Conservation (phyloP, 2,797 vertebrate species). For the Pantherophis vulpinus region DNA sequence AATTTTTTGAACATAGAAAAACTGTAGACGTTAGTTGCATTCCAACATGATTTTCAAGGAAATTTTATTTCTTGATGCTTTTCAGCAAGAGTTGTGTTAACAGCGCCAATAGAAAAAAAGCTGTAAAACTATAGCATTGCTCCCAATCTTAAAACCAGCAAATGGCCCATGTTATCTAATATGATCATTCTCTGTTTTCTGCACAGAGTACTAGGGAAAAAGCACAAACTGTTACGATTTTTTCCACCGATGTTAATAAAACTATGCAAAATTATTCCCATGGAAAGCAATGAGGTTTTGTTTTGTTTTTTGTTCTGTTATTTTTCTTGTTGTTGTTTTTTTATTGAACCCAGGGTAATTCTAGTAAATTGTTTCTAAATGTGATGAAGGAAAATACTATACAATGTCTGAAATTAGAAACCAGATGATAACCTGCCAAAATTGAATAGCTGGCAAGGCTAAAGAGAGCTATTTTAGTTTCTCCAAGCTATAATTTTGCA, state of each 20-base stretch:
- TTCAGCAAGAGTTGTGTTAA: not conserved
- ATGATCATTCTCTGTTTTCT: not conserved
- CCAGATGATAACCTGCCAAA: not conserved
- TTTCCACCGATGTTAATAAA: not conserved
- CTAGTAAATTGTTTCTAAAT: not conserved
- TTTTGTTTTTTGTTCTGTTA: not conserved
- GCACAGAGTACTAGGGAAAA: not conserved
- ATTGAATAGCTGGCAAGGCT: not conserved
- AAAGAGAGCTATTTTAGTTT: not conserved
- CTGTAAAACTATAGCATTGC: not conserved
- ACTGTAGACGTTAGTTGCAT: conserved; percentile 22
- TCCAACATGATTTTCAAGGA: not conserved
- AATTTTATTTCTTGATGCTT: not conserved
- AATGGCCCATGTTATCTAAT: not conserved
- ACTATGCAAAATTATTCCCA: not conserved
- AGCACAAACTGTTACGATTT: not conserved
- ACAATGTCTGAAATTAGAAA: not conserved
- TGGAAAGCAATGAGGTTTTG: conserved; percentile 1
- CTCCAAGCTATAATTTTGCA: not conserved
- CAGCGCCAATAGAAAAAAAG: not conserved
- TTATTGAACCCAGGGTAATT: not conserved
- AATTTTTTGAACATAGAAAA: conserved; percentile 49
- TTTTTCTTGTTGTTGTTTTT: not conserved
- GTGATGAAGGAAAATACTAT: not conserved
- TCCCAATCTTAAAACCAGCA: not conserved